These are phyloP conservation scores for Apis cerana DNA, from an alignment of 1,140 invertebrate species.

Conservation along the genomic window DNA sequence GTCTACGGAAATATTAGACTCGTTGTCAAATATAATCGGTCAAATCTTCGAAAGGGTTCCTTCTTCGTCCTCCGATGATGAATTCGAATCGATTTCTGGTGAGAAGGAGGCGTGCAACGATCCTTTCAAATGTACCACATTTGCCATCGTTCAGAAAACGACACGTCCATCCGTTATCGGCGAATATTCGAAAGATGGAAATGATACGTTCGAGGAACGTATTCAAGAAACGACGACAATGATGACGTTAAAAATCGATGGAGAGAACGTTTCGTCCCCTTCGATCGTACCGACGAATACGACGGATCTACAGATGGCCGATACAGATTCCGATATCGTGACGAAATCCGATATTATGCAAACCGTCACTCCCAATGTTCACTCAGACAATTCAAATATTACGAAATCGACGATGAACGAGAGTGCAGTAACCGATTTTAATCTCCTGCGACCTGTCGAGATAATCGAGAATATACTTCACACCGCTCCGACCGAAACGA, in stretches of 20 bases:
- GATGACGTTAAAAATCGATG: not conserved
- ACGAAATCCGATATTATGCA: not conserved
- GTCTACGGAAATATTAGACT: slow-evolving; percentile 73
- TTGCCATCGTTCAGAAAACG: not conserved
- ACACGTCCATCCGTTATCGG: not conserved
- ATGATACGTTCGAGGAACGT: not conserved
- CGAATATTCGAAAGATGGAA: not conserved
- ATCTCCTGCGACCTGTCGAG: not conserved
- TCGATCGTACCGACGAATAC: not conserved
- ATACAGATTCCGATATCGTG: no score
- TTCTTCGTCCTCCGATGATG: not conserved
- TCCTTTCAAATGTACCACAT: not conserved
- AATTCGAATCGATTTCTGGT: not conserved
- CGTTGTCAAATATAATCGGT: slow-evolving; percentile 75
- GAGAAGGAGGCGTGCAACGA: not conserved
- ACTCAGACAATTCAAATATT: no score
- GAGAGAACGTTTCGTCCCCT: not conserved
- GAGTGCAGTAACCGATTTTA: not conserved
- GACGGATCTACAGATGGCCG: not conserved
- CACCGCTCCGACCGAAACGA: not conserved
- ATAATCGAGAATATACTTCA: slow-evolving; percentile 13
- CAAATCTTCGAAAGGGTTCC: slow-evolving; percentile 71
- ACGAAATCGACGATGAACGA: not conserved
- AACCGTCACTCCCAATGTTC: not conserved
- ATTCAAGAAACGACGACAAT: not conserved